A percentile compares a stretch with the other conserved stretches of the same genome.
phyloP scores from a whole-genome alignment of 2,888 invertebrate genomes.

The Polydrusus cervinus region DNA sequence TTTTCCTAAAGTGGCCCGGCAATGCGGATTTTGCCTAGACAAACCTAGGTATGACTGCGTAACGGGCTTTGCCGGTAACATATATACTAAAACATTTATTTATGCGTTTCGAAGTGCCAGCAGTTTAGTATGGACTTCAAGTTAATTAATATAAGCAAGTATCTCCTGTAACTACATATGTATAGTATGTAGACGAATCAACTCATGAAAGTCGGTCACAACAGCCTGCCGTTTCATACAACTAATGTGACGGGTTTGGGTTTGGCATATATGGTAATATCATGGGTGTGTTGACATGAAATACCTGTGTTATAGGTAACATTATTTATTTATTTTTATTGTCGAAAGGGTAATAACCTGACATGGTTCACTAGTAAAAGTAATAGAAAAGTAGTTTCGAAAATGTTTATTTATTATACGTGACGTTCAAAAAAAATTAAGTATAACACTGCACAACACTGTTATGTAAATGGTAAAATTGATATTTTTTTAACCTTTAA shows the following conservation, averaged over 20 bases:
- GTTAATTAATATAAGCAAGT: no score
- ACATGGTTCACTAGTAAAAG: not conserved
- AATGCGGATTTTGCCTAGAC: no score
- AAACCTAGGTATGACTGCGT: no score
- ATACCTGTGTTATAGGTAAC: slow-evolving; percentile 13
- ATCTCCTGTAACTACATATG: not conserved
- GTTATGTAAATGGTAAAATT: no score
- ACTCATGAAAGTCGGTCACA: slow-evolving; percentile 20
- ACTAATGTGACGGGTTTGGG: not conserved
- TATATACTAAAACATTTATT: no score
- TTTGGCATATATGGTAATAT: slow-evolving; percentile 28
- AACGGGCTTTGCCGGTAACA: no score
- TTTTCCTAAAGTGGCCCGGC: no score
- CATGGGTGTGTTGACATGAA: slow-evolving; percentile 38
- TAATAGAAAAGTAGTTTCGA: not conserved
- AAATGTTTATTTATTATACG: not conserved
- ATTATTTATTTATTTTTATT: not conserved
- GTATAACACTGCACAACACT: no score
- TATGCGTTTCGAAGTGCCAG: no score
- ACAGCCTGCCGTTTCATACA: not conserved
- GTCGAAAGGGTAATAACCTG: slow-evolving; percentile 7
- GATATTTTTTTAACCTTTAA: no score
- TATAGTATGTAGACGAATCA: not conserved
- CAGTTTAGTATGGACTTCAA: no score
- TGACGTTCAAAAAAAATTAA: not conserved